Percentiles rank a stretch among this genome's conserved stretches.
Evolutionary conservation across 1,140 invertebrate genomes (phyloP).

Genomic region (Diabrotica virgifera): DNA sequence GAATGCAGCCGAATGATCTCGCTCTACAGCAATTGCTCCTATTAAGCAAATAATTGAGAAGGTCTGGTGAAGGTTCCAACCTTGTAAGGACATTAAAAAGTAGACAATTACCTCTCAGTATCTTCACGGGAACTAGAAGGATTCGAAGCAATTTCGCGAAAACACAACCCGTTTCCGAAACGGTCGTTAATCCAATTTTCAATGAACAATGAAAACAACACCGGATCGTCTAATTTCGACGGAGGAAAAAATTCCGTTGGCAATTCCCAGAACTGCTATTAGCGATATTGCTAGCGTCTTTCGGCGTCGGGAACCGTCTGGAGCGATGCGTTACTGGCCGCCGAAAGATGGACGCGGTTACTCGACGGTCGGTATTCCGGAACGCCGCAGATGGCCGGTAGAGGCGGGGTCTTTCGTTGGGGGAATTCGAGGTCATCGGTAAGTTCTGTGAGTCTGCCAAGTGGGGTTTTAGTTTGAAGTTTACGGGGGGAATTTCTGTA

Average conservation of each 20-base stretch:
- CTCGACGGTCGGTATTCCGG: background rate
- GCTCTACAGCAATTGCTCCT: too few species aligned
- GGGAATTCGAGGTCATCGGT: too few species aligned
- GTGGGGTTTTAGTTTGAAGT: too few species aligned
- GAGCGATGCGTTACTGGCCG: background rate
- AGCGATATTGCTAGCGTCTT: slow-evolving; percentile 2
- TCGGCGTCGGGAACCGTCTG: background rate
- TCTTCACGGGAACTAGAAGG: background rate
- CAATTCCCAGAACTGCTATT: slow-evolving; percentile 5
- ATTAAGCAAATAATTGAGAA: too few species aligned
- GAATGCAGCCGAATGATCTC: too few species aligned
- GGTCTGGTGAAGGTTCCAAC: too few species aligned
- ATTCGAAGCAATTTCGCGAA: background rate
- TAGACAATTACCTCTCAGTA: background rate
- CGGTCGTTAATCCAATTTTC: background rate
- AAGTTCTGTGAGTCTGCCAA: too few species aligned
- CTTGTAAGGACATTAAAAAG: too few species aligned
- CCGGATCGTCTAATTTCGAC: background rate
- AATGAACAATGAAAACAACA: background rate
- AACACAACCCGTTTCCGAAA: background rate
- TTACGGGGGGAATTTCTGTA: too few species aligned
- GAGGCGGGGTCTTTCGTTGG: too few species aligned
- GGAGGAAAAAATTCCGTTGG: background rate
- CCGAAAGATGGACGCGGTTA: background rate
- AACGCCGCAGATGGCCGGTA: too few species aligned